Conservation (phyloP, 2,113 vertebrate genomes). For the Ornithorhynchus anatinus region DNA sequence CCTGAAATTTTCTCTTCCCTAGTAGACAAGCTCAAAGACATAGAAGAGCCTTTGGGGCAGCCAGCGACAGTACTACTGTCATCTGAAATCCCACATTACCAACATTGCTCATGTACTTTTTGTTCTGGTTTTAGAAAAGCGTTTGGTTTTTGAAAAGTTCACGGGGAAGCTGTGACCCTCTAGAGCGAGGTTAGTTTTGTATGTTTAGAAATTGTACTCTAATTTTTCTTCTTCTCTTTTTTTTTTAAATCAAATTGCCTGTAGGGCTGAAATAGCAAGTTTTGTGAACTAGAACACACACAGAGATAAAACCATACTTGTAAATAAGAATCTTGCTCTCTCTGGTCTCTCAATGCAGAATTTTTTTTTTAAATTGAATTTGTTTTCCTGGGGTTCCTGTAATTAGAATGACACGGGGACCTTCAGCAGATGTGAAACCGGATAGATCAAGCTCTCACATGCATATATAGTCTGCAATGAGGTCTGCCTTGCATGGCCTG, state of each 20-base stretch:
- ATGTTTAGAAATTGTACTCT: background rate
- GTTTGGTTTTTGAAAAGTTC: background rate
- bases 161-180: background rate
- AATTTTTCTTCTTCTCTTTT: background rate
- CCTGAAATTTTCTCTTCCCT: too few relatives aligned
- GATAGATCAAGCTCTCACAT: slow-evolving; percentile 62
- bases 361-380: slow-evolving; percentile 34
- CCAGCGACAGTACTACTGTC: background rate
- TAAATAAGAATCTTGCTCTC: slow-evolving; percentile 4
- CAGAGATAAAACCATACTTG: too few relatives aligned
- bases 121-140: background rate
- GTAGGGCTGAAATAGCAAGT: background rate
- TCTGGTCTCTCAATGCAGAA: too few relatives aligned
- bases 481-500: slow-evolving; percentile 59
- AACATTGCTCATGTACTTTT: background rate
- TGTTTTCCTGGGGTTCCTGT: slow-evolving; percentile 53
- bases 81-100: background rate
- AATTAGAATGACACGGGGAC: slow-evolving; percentile 63
- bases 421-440: slow-evolving; percentile 67
- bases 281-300: background rate
- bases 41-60: background rate
- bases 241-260: background rate
- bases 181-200: background rate
- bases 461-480: slow-evolving; percentile 58
- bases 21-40: background rate